Conservation (phyloP, 2,113 vertebrate species). For the Parotia lawesii region DNA sequence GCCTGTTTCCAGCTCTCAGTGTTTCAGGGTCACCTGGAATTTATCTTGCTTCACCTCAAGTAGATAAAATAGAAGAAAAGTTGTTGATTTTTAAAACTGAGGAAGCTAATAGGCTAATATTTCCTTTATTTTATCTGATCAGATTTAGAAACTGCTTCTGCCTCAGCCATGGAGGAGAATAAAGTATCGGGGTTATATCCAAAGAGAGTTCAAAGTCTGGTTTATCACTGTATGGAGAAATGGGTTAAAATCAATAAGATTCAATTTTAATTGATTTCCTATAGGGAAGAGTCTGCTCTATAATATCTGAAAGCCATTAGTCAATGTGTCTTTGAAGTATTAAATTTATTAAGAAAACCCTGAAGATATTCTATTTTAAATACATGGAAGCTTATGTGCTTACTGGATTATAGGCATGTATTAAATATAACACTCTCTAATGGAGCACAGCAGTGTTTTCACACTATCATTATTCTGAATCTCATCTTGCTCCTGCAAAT, state of each 20-base stretch:
- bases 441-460: slow-evolving; percentile 22
- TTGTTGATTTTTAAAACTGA: slow-evolving; percentile 13
- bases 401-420: slow-evolving; percentile 24
- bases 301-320: slow-evolving; percentile 50
- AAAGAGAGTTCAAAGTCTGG: slow-evolving; percentile 16
- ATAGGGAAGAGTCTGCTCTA: slow-evolving; percentile 11
- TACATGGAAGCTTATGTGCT: slow-evolving; percentile 20
- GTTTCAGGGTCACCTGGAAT: not conserved
- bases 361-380: slow-evolving; percentile 40
- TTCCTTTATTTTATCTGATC: slow-evolving; percentile 43
- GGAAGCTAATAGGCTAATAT: not conserved
- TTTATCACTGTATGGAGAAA: slow-evolving; percentile 5
- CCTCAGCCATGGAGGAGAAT: not conserved
- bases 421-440: slow-evolving; percentile 33
- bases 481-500: not conserved
- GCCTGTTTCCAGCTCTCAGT: not conserved
- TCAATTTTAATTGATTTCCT: slow-evolving; percentile 66
- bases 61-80: not conserved
- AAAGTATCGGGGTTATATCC: not conserved
- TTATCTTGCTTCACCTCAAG: not conserved
- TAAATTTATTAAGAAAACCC: slow-evolving; percentile 47
- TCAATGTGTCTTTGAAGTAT: slow-evolving; percentile 63
- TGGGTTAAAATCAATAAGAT: slow-evolving; percentile 47
- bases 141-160: slow-evolving; percentile 28
- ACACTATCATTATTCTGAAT: slow-evolving; percentile 22